Base-by-base conservation (phyloP, 2,888 invertebrate genomes). In the Serripes groenlandicus region DNA sequence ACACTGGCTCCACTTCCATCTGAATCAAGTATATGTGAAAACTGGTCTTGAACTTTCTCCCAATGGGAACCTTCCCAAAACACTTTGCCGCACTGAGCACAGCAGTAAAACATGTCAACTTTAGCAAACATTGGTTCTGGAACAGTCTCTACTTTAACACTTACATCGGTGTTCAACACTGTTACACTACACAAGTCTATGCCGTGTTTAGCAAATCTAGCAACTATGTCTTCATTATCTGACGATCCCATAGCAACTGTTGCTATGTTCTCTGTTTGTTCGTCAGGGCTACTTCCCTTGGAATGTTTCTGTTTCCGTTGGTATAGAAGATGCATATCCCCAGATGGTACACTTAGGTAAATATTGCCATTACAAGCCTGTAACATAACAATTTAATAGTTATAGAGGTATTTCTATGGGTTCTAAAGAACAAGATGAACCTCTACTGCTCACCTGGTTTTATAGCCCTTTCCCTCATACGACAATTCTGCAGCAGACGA, bases 41-140 rank as follows among this genome's bases (percentile, higher is more conserved):
- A 93, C 86, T 93, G 92, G 34, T 92, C 88, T 78, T 90, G 91
- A 23, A 93, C 90, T 30, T 86, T 76, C 11, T 84, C 88, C 83
- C 95, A 94, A 91, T 95, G 95, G 1, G 93, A 92, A 1, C 96
- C 96, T 85, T 97, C 96, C 97, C 97, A 97, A 94, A 96, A 97
- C 71, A 97, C 95, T 93, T 96, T 97, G 0, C 97, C 97, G 95
- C 97, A 97, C 35, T 92, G 93, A 87, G 96, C 96, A 94, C 97
- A 97, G 42, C 97, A 94, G 88, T 96, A 96, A 92, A 96, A 97
- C 78, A 95, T 88, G 75, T 96, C 95, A 30, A 95, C 95, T 75
- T 95, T 94, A 56, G 93, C 91, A 89, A 95, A 89, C 71, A 95
- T 94, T 32, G 95, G 93, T 54, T 94, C 90, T 37, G 96, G 94